Evolutionary conservation across 1,140 invertebrate species (phyloP), one percentile per base, ranked within the genome.

Genomic region (Drosophila obscura): DNA sequence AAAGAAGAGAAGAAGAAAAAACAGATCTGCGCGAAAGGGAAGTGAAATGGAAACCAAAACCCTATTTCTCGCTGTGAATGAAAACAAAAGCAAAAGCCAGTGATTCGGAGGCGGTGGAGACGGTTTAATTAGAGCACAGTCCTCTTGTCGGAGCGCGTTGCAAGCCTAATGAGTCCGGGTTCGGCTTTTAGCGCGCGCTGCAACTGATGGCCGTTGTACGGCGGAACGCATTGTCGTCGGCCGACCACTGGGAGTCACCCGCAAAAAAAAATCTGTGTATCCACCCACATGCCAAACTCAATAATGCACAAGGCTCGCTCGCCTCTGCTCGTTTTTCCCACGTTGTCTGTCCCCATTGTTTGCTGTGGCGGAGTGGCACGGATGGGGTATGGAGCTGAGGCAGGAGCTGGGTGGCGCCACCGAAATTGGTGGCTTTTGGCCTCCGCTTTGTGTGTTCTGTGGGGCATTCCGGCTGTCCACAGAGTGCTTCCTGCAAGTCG

Each of bases 91-190:
- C 35, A 11, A 39, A 39, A 13, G 2, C 31, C 31, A 31, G 8
- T 3, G 31, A 31, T 3, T 9, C 31, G 31, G 31, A 2, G 8
- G 31, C 31, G 8, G 31, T 9, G 35, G 50, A 26, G 60, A 63
- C 56, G 43, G 50, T 58, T 76, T 85, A 85, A 85, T 87, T 85
- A 82, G 82, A 82, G 63, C 64, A 53, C 60, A 51, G 59, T 61
- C 73, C 62, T 35, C 22, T 43, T 39, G 66, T 31, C 31, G 31
- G 31, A 9, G 8, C 31, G 66, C 64, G 53, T 61, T 76, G 82
- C 82, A 82, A 75, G 78, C 66, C 78, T 85, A 85, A 85, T 87
- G 83, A 85, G 74, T 78, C 59, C 44, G 58, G 63, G 82, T 50
- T 65, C 59, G 56, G 63, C 73, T 78, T 87, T 84, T 55, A 65